Base-by-base conservation (phyloP, 2,888 invertebrate genomes). In the Morpho achilles region DNA sequence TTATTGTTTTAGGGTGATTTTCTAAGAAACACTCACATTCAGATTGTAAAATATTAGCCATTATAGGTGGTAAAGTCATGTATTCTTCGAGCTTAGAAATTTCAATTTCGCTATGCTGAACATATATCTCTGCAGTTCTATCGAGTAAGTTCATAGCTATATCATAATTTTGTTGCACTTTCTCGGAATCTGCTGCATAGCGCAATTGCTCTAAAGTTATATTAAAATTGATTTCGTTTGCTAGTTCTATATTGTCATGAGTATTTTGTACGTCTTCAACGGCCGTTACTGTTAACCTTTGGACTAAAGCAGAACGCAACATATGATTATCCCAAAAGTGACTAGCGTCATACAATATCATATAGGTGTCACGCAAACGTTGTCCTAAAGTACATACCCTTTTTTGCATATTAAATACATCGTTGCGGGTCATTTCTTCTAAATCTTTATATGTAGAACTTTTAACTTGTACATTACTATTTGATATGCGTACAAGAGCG, bases 261-360 rank as follows among this genome's bases (percentile, higher is more conserved):
- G 56, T 79, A 32, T 81, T 82, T 9, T 84, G 67, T 40, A 87
- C 68, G 67, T 87, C 86, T 73, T 88, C 89, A 6, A 88, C 81
- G 42, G 80, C 78, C n/a, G 82, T 76, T 52, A 83, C 75, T 4
- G 82, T 83, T 40, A 88, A 66, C 60, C 81, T 84, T 67, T 84
- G 84, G 23, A 78, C 82, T 10, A 80, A 72, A 56, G 78, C 82
- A 32, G 78, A 71, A 9, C 88, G 82, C 54, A 81, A 56, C 63
- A 85, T 80, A 66, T 87, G 88, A 58, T 76, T 71, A 64, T 86
- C 83, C 79, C 82, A 87, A 16, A 88, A 73, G 70, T 84, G 82
- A 23, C 79, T 78, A 2, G 84, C 80, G 50, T 84, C 76, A 53
- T 82, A 73, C 57, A 89, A 70, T 58, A 86, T 67, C 40, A 60